These are phyloP conservation scores for Chalcosyrphus nemorum DNA, from an alignment of 2,888 invertebrate species.

Conservation along the genomic window DNA sequence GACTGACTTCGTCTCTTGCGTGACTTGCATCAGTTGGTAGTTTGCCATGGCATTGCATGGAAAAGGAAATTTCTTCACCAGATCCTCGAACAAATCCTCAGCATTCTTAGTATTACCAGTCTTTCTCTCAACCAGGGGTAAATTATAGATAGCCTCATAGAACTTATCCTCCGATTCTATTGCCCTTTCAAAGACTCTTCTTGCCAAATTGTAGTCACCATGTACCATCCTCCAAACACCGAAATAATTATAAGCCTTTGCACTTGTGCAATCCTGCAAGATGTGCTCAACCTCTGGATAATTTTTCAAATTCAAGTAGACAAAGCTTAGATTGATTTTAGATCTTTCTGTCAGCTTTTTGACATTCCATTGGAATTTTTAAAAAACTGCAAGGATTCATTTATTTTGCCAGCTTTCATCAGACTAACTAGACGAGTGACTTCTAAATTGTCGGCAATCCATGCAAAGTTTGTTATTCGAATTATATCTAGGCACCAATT, in stretches of 20 bases:
- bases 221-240: slow-evolving; percentile 37
- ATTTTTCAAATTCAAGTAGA: slow-evolving; percentile 33
- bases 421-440: slow-evolving; percentile 27
- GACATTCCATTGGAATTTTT: background rate
- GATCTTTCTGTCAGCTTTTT: slow-evolving; percentile 55
- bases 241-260: slow-evolving; percentile 50
- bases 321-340: slow-evolving; percentile 54
- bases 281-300: slow-evolving; percentile 20
- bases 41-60: slow-evolving; percentile 44
- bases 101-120: slow-evolving; percentile 11
- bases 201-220: slow-evolving; percentile 10
- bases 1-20: too few relatives aligned
- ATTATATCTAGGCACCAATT: slow-evolving; percentile 59
- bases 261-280: slow-evolving; percentile 10
- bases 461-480: slow-evolving; percentile 44
- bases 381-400: background rate
- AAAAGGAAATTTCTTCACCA: slow-evolving; percentile 32
- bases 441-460: slow-evolving; percentile 65
- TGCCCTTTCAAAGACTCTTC: slow-evolving; percentile 13
- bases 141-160: slow-evolving; percentile 46
- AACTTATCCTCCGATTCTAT: background rate
- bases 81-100: background rate
- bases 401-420: background rate
- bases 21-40: slow-evolving; percentile 30
- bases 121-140: slow-evolving; percentile 6